Evolutionary conservation across 2,113 vertebrate species (phyloP), one percentile per base, ranked within the genome.

Genomic region (Megalops atlanticus): DNA sequence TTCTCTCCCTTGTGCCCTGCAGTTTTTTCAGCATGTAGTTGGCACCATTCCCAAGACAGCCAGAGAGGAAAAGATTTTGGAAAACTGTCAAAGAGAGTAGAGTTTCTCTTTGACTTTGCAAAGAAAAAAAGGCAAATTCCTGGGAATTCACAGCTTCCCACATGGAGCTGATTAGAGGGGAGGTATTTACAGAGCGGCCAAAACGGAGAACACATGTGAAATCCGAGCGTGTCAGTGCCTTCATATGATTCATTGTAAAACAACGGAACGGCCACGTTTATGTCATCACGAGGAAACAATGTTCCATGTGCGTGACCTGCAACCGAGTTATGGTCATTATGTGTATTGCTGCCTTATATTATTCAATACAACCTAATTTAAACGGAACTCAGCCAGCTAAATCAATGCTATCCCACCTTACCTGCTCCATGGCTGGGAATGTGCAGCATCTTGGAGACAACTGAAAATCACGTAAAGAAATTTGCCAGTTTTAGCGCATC

Each of bases 21-120:
- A 2, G 64, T 8, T 58, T 24, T 84, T 89, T 74, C 84, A 96
- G 95, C 96, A 96, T 85, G 91, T 89, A 41, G 82, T 94, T 83
- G 91, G 96, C 68, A 95, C 94, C 27, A 94, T 95, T 86, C 92
- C 94, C n/a, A 97, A 97, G 87, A 95, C 94, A 16, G 95, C 87
- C 58, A 94, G 93, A 89, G 89, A 87, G 54, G 85, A 93, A 83
- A 91, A 93, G 83, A 86, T 95, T 86, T 78, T 85, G 79, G 93
- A 96, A 89, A 95, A 95, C 84, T 94, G 36, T 43, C 35, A 35
- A 71, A n/a, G 24, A 40, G 74, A 75, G 47, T 69, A 2, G 18
- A 40, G 45, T 80, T 78, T 80, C 38, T n/a, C 15, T n/a, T 40
- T 64, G 31, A 39, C 72, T n/a, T 4, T 74, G 38, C 21, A 14